Evolutionary conservation across 1,140 invertebrate species (phyloP).

Genomic region (silkworm (Bombyx mori)): DNA sequence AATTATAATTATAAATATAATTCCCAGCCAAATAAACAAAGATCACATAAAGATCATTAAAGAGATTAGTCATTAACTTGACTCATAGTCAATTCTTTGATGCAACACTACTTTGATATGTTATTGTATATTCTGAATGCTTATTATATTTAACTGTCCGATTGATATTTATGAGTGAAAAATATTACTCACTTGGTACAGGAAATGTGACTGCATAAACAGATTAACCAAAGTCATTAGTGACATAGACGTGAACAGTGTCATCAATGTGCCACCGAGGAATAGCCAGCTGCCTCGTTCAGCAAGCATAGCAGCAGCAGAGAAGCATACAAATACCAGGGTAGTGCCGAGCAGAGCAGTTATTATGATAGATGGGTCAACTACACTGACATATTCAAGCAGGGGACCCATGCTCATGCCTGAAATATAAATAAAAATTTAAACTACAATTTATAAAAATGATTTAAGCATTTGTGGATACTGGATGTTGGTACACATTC

Average conservation of each 20-base stretch:
- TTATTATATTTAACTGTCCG: no score
- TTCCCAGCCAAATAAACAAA: no score
- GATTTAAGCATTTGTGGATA: no score
- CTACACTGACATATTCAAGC: conserved; percentile 79
- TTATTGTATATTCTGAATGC: no score
- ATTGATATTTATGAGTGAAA: neutral
- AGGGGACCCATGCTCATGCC: conserved; percentile 88
- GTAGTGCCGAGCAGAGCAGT: conserved; percentile 90
- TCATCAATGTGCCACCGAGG: conserved; percentile 86
- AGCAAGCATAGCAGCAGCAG: conserved; percentile 86
- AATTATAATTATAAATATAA: no score
- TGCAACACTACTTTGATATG: no score
- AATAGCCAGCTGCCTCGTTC: conserved; percentile 90
- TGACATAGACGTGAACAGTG: conserved; percentile 83
- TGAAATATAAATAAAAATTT: conserved; percentile 33
- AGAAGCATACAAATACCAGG: conserved; percentile 93
- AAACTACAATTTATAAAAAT: no score
- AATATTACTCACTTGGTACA: conserved; percentile 80
- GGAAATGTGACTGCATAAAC: conserved; percentile 85
- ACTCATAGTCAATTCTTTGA: no score
- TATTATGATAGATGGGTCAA: conserved; percentile 89
- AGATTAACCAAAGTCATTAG: conserved; percentile 86
- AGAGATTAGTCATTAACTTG: no score
- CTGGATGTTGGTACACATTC: no score
- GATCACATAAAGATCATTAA: no score